Evolutionary conservation across 2,113 vertebrate species (phyloP), one percentile per base, ranked within the genome.

Genomic region (Ibidorhyncha struthersii): DNA sequence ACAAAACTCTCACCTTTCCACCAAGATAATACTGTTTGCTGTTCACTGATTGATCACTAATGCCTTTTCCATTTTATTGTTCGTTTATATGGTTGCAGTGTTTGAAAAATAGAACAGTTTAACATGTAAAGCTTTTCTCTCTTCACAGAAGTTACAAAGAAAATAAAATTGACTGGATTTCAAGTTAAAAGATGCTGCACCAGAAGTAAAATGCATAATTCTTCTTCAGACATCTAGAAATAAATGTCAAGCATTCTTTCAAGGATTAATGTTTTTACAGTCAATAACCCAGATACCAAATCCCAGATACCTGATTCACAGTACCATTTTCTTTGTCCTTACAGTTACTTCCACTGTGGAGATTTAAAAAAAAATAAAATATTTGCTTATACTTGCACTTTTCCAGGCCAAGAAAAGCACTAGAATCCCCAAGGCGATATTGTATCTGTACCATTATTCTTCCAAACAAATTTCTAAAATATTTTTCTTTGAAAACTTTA

Each of bases 331-430:
- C 25, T 85, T 71, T 82, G 70, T 82, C 32, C 20, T 76, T 82
- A 52, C 14, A 36, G 2, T 67, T 65, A 29, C 5, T 47, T 88
- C 43, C 18, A 56, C 13, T 86, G 5, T 17, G 12, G 58, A 82
- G 26, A 61, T 0, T 0, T 0, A 19, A 34, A 14, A 34, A 65
- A 61, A 63, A 43, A 45, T 12, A 52, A 14, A 17, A 19, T n/a
- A 16, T 61, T 66, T 95, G 2, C 14, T 58, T 74, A 12, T 41
- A 55, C 4, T 58, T 88, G 23, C 6, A 40, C 8, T 38, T 82
- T 90, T 94, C 40, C n/a, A 45, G 12, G 71, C 43, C 3, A 2
- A 30, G 22, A 82, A 58, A 10, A 70, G 10, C 3, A 74, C 43
- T 82, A 52, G 15, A n/a, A 41, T 2, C 6, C 10, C 4, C 26